Evolutionary conservation across 2,797 vertebrate genomes (phyloP).

Genomic region (Acrossocheilus fasciatus): DNA sequence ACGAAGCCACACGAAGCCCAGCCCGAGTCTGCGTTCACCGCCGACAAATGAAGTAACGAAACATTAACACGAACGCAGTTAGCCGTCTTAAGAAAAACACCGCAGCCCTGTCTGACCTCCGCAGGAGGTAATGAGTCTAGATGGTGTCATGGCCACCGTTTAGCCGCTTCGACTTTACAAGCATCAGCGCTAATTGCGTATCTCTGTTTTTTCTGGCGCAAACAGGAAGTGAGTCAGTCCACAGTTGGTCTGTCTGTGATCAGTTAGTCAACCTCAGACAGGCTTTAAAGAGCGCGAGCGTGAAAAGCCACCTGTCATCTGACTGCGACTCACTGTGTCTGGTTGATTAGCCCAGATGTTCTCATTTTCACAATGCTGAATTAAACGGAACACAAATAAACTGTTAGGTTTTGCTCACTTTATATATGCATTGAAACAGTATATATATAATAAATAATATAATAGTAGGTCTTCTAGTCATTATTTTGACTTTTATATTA

Average conservation of each 20-base stretch:
- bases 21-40: slow-evolving; percentile 39
- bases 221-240: slow-evolving; percentile 57
- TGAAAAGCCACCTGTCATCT: slow-evolving; percentile 59
- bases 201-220: slow-evolving; percentile 16
- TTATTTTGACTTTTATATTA: not conserved
- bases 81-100: slow-evolving; percentile 28
- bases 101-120: slow-evolving; percentile 3
- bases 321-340: slow-evolving; percentile 47
- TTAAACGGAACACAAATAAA: not conserved
- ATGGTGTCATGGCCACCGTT: slow-evolving; percentile 42
- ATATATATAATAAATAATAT: not conserved
- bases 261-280: slow-evolving; percentile 42
- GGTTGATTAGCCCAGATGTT: slow-evolving; percentile 56
- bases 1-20: slow-evolving; percentile 42
- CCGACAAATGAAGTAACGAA: slow-evolving; percentile 42
- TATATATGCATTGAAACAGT: not conserved
- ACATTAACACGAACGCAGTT: slow-evolving; percentile 39
- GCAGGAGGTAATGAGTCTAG: slow-evolving; percentile 27
- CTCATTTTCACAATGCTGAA: slow-evolving; percentile 15
- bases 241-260: slow-evolving; percentile 52
- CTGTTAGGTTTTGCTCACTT: not conserved
- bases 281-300: slow-evolving; percentile 28
- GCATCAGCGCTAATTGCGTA: slow-evolving; percentile 30
- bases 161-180: slow-evolving; percentile 46
- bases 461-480: not conserved